Base-by-base conservation (phyloP, 2,797 vertebrate genomes). In the Iguana delicatissima region DNA sequence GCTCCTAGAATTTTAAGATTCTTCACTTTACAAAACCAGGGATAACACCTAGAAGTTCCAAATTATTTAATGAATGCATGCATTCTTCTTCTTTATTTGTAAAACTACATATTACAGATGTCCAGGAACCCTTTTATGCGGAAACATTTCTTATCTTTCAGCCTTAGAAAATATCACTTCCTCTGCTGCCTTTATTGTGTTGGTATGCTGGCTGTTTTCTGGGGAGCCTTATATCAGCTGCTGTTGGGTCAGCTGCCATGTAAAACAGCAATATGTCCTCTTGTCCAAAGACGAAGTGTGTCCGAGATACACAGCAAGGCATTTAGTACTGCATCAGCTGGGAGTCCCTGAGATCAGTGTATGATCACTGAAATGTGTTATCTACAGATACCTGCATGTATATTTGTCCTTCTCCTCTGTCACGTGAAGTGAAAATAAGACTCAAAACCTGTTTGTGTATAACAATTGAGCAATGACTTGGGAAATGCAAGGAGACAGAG, bases 261-360 rank as follows among this genome's bases (percentile, higher is more conserved):
- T 24, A 59, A 6, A 62, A 84, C 38, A 22, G 10, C 32, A 57
- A 90, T 84, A 92, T 55, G 22, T 3, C 50, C 79, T 92, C 6
- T 0, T 22, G 93, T 94, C 64, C 77, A 86, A 87, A 87, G 73
- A 91, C 64, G 57, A 93, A 95, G 64, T 24, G 0, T 29, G 72
- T 72, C 6, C 87, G 93, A 91, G 59, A 85, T 91, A 72, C 77
- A 76, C 20, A 16, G 0, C 85, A 50, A 5, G 1, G 35, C 67
- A 89, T 92, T 85, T 81, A 84, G 14, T 13, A 7, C 6, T 86
- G 67, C 46, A 67, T 13, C 84, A 62, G 50, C 72, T 12, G 0
- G 62, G 88, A 86, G 59, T 92, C 86, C 74, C 35, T 81, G 87
- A 93, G 52, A 62, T 87, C 82, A 85, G 72, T 90, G 89, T 91